Base-by-base conservation (phyloP, 64 coral and sea anemone species). In the Porites lutea region DNA sequence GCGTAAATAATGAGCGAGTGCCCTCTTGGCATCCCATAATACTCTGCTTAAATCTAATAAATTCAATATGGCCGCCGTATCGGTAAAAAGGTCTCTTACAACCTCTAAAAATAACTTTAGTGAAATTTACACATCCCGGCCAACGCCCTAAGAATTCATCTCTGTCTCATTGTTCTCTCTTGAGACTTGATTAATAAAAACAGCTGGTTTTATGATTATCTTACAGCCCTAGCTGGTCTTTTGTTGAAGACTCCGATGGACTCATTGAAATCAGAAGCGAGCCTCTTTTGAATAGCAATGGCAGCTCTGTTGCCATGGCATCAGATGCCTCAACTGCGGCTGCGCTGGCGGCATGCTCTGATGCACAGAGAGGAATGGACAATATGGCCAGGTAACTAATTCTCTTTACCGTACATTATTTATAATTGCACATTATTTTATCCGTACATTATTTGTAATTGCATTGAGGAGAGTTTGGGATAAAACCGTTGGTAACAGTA, bases 331-430 rank as follows among this genome's bases (percentile, higher is more conserved):
- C 88, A 21, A 91, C 97, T 14, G 84, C 89, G 2, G 89, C 94
- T 70, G 97, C 94, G 0, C 72, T 99, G n/a, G 94, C 95, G 2
- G 89, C 93, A 4, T 94, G 91, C 74, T 81, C 87, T 23, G 88
- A 94, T 91, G 92, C 84, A 15, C 97, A 93, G 14, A 88, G 51
- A 60, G 90, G 90, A 87, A 96, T 96, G 79, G 92, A 94, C 20
- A 76, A 21, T 51, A 76, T 91, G 51, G 18, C 92, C 22, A 94
- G 89, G 95, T 94, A 88, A 6, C 6, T 12, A 78, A 82, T 82
- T 82, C 0, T 18, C 59, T 4, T 65, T 16, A n/a, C 20, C 59
- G 19, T 57, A 6, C 14, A 52, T 57, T 59, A 5, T 45, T 19
- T 18, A 37, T 63, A 48, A 82, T 65, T 18, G 14, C 12, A 45